A percentile compares a stretch with the other conserved stretches of the same genome.
Conservation (phyloP, 2,113 vertebrate species). For the Tetrao urogallus region DNA sequence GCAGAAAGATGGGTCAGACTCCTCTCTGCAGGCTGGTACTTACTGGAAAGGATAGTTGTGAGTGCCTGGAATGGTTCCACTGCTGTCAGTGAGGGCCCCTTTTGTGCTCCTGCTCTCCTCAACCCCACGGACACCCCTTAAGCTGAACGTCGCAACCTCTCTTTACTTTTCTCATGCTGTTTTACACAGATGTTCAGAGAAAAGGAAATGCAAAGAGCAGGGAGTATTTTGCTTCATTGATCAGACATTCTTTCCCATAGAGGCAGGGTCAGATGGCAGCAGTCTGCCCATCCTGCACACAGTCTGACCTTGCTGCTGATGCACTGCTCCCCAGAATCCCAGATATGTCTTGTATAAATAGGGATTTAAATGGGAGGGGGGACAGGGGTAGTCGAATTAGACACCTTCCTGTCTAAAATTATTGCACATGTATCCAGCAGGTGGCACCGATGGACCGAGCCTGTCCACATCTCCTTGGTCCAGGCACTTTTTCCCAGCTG, state of each 20-base stretch:
- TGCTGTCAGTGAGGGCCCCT: not conserved
- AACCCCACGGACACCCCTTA: not conserved
- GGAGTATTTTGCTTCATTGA: not conserved
- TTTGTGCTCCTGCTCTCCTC: not conserved
- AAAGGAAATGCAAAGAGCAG: not conserved
- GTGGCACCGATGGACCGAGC: slow-evolving; percentile 2
- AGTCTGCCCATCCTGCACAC: no score
- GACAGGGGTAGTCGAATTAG: not conserved
- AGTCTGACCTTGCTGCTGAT: not conserved
- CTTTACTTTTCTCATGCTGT: not conserved
- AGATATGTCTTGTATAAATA: not conserved
- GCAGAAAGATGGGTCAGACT: not conserved
- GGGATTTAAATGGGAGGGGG: not conserved
- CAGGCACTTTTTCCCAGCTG: not conserved
- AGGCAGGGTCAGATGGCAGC: fast-evolving
- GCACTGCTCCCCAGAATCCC: not conserved
- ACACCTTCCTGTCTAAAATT: fast-evolving
- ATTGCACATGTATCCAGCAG: not conserved
- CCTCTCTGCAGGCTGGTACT: not conserved
- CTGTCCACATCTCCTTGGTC: not conserved
- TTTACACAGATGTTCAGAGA: not conserved
- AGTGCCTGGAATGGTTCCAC: not conserved
- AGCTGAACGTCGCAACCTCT: not conserved
- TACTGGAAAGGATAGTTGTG: not conserved
- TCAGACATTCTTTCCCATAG: fast-evolving